phyloP scores from a whole-genome alignment of 2,113 vertebrate genomes.

The Dicaeum eximium region DNA sequence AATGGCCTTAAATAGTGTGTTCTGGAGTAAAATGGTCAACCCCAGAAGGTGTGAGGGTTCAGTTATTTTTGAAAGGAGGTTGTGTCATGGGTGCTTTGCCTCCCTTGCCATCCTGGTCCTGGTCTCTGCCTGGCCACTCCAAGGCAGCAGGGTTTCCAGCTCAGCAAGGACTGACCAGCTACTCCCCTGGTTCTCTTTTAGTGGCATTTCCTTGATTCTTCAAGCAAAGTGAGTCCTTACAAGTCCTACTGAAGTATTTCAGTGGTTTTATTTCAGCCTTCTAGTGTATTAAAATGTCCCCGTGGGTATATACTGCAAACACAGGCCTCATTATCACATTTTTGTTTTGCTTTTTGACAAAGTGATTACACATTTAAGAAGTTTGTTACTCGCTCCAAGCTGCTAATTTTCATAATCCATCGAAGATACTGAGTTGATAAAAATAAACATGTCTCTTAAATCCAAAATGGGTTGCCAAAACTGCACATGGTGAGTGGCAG shows the following conservation, averaged over 20 bases:
- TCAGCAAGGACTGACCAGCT: not conserved
- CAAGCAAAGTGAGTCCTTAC: not conserved
- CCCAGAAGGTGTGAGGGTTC: not conserved
- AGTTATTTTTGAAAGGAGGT: not conserved
- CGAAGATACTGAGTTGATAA: not conserved
- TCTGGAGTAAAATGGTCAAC: not conserved
- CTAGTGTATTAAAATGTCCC: not conserved
- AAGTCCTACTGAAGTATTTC: not conserved
- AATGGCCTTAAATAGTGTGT: not conserved
- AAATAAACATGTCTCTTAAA: constrained; percentile 7
- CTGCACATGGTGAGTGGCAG: not conserved
- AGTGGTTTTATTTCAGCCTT: not conserved
- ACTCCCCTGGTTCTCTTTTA: not conserved
- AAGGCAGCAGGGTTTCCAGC: fast-evolving
- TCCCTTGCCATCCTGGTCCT: not conserved
- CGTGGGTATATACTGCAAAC: not conserved
- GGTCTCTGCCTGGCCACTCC: not conserved
- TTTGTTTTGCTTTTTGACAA: constrained; percentile 30
- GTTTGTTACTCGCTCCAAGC: not conserved
- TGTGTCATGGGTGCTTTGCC: not conserved
- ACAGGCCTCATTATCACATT: constrained; percentile 11
- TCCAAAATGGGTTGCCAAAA: constrained; percentile 15
- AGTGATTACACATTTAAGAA: not conserved
- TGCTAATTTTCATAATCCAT: constrained; percentile 25
- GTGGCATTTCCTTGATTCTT: not conserved